Conservation (phyloP, 1,140 invertebrate species). For the Contarinia nasturtii region DNA sequence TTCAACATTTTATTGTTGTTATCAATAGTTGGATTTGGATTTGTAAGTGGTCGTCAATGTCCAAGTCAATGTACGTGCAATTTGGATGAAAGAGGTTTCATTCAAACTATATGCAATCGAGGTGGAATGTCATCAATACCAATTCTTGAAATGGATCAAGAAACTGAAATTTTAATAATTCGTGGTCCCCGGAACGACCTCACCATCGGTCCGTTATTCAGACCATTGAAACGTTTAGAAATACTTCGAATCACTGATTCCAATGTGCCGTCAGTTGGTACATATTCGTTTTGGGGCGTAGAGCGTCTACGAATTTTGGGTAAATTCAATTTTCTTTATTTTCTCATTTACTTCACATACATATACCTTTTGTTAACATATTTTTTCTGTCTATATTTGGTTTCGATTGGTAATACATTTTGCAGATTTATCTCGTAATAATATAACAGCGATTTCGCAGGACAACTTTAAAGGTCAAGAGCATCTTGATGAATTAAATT, state of each 20-base stretch:
- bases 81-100: slow-evolving; percentile 18
- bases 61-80: slow-evolving; percentile 19
- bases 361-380: too few species aligned
- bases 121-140: slow-evolving; percentile 41
- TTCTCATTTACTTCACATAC: too few species aligned
- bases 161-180: slow-evolving; percentile 46
- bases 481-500: slow-evolving; percentile 57
- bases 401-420: too few species aligned
- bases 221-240: slow-evolving; percentile 39
- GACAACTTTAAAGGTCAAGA: slow-evolving; percentile 63
- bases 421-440: slow-evolving; percentile 51
- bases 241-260: slow-evolving; percentile 57
- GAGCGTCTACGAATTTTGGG: slow-evolving; percentile 39
- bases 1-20: neutral
- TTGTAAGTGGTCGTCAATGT: slow-evolving; percentile 9
- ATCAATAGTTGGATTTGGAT: neutral
- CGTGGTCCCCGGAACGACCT: slow-evolving; percentile 50
- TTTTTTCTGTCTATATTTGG: too few species aligned
- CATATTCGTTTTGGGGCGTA: slow-evolving; percentile 58
- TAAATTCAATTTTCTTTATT: slow-evolving; percentile 7
- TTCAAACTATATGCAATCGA: slow-evolving; percentile 17
- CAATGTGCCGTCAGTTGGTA: slow-evolving; percentile 56
- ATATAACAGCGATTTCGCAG: slow-evolving; percentile 52
- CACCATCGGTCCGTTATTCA: slow-evolving; percentile 52
- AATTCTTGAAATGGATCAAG: slow-evolving; percentile 33